Conservation (phyloP, 1,140 invertebrate species). For the Drosophila tani region DNA sequence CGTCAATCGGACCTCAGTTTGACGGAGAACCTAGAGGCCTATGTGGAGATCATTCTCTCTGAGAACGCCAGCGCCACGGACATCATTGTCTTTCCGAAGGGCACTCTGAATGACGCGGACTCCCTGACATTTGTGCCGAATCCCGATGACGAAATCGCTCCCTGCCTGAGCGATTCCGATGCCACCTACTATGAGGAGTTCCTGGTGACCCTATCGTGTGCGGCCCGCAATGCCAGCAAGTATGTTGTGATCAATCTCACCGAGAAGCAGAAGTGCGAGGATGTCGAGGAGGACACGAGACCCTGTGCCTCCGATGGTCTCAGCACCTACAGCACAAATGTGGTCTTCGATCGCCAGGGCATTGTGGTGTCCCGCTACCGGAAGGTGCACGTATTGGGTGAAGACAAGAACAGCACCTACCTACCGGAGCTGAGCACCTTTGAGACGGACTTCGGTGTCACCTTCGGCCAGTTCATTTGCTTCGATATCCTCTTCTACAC, state of each 20-base stretch:
- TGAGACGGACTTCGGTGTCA: slow-evolving; percentile 92
- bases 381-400: slow-evolving; percentile 89
- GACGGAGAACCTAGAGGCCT: slow-evolving; percentile 54
- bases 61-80: slow-evolving; percentile 85
- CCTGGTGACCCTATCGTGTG: slow-evolving; percentile 65
- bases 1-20: slow-evolving; percentile 7
- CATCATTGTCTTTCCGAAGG: slow-evolving; percentile 94
- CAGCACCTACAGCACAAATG: slow-evolving; percentile 90
- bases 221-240: slow-evolving; percentile 50
- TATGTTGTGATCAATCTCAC: slow-evolving; percentile 91
- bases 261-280: slow-evolving; percentile 87
- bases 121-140: slow-evolving; percentile 58
- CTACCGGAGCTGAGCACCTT: slow-evolving; percentile 87
- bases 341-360: slow-evolving; percentile 89
- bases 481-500: slow-evolving; percentile 91
- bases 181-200: slow-evolving; percentile 38
- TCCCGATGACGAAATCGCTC: slow-evolving; percentile 20
- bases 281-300: slow-evolving; percentile 69
- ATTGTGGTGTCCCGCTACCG: slow-evolving; percentile 88
- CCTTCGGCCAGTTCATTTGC: slow-evolving; percentile 92
- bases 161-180: slow-evolving; percentile 61
- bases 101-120: slow-evolving; percentile 80
- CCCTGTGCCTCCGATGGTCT: slow-evolving; percentile 76
- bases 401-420: slow-evolving; percentile 62
- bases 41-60: slow-evolving; percentile 62